phyloP scores from a whole-genome alignment of 2,888 invertebrate species.

The Thereva nobilitata region DNA sequence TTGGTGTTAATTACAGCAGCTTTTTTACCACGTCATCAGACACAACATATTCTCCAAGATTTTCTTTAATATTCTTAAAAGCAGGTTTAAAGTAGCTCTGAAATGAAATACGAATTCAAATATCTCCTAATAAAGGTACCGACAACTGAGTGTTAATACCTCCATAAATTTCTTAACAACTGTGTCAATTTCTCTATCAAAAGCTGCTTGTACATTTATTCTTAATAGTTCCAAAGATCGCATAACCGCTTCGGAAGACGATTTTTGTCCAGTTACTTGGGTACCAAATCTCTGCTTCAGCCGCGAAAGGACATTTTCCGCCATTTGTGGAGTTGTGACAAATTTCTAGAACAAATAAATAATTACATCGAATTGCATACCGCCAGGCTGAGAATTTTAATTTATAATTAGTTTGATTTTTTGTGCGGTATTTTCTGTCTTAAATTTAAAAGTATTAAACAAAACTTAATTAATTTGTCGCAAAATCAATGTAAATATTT shows the following conservation, averaged over 20 bases:
- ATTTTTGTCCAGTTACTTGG: slow-evolving; percentile 47
- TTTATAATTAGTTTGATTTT: too few relatives aligned
- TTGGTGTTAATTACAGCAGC: background rate
- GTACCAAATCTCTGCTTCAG: slow-evolving; percentile 52
- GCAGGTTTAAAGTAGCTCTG: slow-evolving; percentile 67
- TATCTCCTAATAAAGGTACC: background rate
- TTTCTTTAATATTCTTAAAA: slow-evolving; percentile 65
- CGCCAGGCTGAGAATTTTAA: too few relatives aligned
- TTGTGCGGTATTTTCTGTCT: background rate
- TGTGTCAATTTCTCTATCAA: slow-evolving; percentile 65
- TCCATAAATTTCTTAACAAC: slow-evolving; percentile 66
- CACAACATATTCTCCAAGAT: slow-evolving; percentile 63
- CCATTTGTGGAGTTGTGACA: slow-evolving; percentile 55
- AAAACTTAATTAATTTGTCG: background rate
- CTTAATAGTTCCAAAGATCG: slow-evolving; percentile 64
- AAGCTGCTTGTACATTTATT: slow-evolving; percentile 64
- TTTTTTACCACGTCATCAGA: slow-evolving; percentile 62
- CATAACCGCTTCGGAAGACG: slow-evolving; percentile 53
- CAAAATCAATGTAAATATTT: background rate
- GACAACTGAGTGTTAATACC: slow-evolving; percentile 50
- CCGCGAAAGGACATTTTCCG: slow-evolving; percentile 53
- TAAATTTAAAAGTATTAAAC: background rate
- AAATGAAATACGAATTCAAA: slow-evolving; percentile 42
- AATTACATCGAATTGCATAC: background rate
- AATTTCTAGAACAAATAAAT: slow-evolving; percentile 47